A percentile compares a stretch with the other conserved stretches of the same genome.
Evolutionary conservation across 2,888 invertebrate species (phyloP).

Genomic region (Scaptomyza cyrtandrae): DNA sequence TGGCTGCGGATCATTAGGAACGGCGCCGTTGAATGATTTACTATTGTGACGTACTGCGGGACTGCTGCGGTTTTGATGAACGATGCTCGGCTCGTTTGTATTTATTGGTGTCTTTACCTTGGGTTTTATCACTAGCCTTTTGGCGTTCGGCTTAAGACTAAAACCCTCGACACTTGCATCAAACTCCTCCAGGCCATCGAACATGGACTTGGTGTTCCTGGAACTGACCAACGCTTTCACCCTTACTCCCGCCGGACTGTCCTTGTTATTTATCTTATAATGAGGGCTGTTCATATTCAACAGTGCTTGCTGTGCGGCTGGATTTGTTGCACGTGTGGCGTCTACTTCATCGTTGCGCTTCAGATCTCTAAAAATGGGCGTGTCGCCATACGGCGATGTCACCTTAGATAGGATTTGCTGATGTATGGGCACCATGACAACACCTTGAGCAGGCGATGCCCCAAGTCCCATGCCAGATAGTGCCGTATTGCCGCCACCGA

Average conservation of each 20-base stretch:
- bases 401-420: conserved; percentile 91
- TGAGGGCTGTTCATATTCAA: conserved; percentile 85
- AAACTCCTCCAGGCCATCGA: conserved; percentile 94
- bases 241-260: conserved; percentile 85
- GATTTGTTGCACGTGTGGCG: conserved; percentile 89
- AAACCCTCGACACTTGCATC: conserved; percentile 88
- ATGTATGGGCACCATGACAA: conserved; percentile 85
- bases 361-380: conserved; percentile 92
- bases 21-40: conserved; percentile 67
- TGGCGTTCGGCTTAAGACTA: conserved; percentile 88
- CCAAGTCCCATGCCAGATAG: conserved; percentile 59
- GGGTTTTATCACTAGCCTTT: conserved; percentile 90
- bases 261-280: conserved; percentile 87
- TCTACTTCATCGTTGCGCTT: conserved; percentile 86
- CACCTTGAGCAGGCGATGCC: conserved; percentile 76
- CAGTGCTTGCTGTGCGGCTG: conserved; percentile 88
- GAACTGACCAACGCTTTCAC: conserved; percentile 81
- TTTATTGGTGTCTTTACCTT: conserved; percentile 68
- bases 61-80: conserved; percentile 10
- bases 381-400: conserved; percentile 94
- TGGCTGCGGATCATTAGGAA: conserved; percentile 45
- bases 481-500: conserved; percentile 46
- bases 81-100: background rate
- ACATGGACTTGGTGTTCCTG: conserved; percentile 88
- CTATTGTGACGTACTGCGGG: conserved; percentile 20